Conservation (phyloP, 1,140 invertebrate genomes). For the Trichoplusia ni region DNA sequence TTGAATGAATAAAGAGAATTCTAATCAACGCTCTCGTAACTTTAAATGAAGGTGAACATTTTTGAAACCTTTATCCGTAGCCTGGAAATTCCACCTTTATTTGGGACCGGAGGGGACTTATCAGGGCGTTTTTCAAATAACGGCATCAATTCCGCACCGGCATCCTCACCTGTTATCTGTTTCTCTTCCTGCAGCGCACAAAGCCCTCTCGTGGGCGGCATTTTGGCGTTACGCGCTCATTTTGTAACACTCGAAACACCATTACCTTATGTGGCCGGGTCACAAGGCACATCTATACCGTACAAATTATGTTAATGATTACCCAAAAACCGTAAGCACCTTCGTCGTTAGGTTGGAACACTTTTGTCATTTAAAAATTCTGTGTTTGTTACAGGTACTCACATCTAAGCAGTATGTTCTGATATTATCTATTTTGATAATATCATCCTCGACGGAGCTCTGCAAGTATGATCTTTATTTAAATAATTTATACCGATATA, state of each 20-base stretch:
- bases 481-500: slow-evolving; percentile 44
- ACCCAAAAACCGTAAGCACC: slow-evolving; percentile 44
- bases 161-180: slow-evolving; percentile 57
- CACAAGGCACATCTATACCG: slow-evolving; percentile 29
- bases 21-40: slow-evolving; percentile 47
- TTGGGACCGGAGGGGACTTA: slow-evolving; percentile 55
- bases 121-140: slow-evolving; percentile 60
- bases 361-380: slow-evolving; percentile 27
- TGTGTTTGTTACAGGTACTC: slow-evolving; percentile 53
- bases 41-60: slow-evolving; percentile 55
- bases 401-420: not conserved
- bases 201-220: slow-evolving; percentile 39
- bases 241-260: slow-evolving; percentile 47
- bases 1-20: slow-evolving; percentile 41
- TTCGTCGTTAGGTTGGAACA: slow-evolving; percentile 52
- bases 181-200: slow-evolving; percentile 53
- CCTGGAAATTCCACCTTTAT: slow-evolving; percentile 53
- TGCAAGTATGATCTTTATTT: slow-evolving; percentile 35
- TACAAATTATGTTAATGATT: slow-evolving; percentile 50
- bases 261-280: slow-evolving; percentile 42
- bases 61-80: slow-evolving; percentile 48
- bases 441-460: not conserved
- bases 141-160: slow-evolving; percentile 52
- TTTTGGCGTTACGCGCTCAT: slow-evolving; percentile 45
- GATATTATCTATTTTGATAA: not conserved